Evolutionary conservation across 2,113 vertebrate species (phyloP), one percentile per base, ranked within the genome.

Genomic region (Urocolius indicus): DNA sequence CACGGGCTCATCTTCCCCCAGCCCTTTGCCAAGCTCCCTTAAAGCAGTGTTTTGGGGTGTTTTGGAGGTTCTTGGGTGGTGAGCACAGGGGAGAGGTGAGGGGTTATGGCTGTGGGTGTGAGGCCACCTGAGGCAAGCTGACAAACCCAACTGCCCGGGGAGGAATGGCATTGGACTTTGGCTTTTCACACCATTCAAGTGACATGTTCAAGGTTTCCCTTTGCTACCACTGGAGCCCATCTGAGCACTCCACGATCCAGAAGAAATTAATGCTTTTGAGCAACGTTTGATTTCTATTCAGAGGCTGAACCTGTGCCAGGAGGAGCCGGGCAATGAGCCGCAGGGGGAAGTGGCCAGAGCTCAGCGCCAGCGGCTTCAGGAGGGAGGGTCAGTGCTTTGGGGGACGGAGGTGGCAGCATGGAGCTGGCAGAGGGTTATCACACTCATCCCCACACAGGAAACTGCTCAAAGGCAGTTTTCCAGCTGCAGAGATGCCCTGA

Each of bases 201-300:
- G 21, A 51, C 62, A 22, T 2, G 9, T 65, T 80, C 52, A 34
- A 77, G 49, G 65, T 59, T 57, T 80, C 66, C 61, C 58, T 93
- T 65, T 2, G 2, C 43, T 18, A 2, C 78, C n/a, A 5, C 78
- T 22, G 65, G 80, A 89, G 55, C 21, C 71, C 69, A 57, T 58
- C 69, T 80, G 79, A 55, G 66, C 72, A 34, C 74, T 84, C 58
- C 59, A 30, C 10, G 3, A 23, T 63, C 79, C 76, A 69, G 79
- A 57, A 68, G 46, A 84, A 93, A 92, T 83, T 14, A 89, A 23
- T 82, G 91, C 83, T 95, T 96, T 94, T 90, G 75, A 95, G 88
- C 29, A 87, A 94, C 83, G 80, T 76, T 34, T 45, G 80, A 57
- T 89, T 89, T 54, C 89, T 51, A 65, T 93, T 90, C 82, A 55